Conservation (phyloP, 2,113 vertebrate genomes). For the Dicerorhinus sumatrensis region DNA sequence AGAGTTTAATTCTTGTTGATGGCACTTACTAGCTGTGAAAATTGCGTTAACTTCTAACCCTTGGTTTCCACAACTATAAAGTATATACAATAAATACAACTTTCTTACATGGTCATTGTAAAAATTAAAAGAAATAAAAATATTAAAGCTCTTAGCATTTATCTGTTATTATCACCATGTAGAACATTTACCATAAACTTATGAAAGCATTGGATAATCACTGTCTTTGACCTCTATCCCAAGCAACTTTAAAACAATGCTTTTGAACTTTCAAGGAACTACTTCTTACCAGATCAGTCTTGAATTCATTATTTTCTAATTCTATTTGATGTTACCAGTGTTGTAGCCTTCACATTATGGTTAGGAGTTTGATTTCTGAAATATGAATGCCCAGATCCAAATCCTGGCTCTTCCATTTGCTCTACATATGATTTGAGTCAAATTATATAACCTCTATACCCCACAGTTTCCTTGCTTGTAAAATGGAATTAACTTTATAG, state of each 20-base stretch:
- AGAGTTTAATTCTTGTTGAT: background rate
- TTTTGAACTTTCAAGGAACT: constrained; percentile 36
- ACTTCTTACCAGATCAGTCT: background rate
- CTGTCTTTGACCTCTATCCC: background rate
- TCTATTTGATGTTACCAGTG: background rate
- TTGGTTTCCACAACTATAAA: background rate
- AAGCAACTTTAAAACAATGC: background rate
- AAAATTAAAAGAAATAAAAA: background rate
- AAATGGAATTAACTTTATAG: background rate
- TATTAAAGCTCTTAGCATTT: background rate
- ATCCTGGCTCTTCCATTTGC: background rate
- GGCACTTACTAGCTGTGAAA: background rate
- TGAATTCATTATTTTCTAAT: background rate
- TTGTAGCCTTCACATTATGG: background rate
- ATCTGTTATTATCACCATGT: background rate
- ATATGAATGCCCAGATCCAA: background rate
- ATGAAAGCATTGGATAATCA: background rate
- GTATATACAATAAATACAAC: background rate
- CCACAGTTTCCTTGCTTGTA: background rate
- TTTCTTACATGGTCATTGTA: background rate
- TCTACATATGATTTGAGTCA: background rate
- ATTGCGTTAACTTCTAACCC: background rate
- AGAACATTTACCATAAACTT: background rate
- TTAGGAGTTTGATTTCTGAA: background rate
- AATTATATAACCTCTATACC: background rate